A percentile compares a stretch with the other conserved stretches of the same genome.
phyloP scores from a whole-genome alignment of 2,113 vertebrate species.

The Noturus placidus region DNA sequence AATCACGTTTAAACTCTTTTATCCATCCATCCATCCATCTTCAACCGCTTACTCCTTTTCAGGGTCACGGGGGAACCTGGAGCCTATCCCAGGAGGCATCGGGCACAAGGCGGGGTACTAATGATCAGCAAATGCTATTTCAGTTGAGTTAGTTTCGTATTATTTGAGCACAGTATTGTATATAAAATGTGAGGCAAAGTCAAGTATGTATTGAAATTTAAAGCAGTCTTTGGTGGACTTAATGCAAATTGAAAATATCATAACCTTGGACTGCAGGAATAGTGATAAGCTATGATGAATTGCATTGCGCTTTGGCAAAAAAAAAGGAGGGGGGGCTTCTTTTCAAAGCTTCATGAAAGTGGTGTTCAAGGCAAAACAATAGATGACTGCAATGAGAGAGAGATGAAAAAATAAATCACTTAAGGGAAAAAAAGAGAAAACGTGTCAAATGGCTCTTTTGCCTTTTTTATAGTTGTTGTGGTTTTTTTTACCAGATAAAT shows the following conservation, averaged over 20 bases:
- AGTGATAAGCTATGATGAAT: constrained; percentile 49
- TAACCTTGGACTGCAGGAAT: constrained; percentile 38
- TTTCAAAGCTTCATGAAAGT: constrained; percentile 57
- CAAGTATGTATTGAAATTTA: constrained; percentile 14
- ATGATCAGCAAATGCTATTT: constrained; percentile 3
- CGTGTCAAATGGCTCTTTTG: constrained; percentile 34
- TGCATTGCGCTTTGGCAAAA: constrained; percentile 27
- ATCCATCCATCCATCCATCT: too few relatives aligned
- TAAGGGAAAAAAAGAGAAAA: neutral
- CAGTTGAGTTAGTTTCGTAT: constrained; percentile 9
- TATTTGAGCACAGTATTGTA: neutral
- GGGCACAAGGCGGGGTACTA: too few relatives aligned
- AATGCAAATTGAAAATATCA: constrained; percentile 32
- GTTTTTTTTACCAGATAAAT: constrained; percentile 49
- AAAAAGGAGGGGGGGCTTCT: constrained; percentile 49
- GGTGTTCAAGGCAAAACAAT: constrained; percentile 46
- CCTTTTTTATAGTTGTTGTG: constrained; percentile 29
- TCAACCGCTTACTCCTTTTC: too few relatives aligned
- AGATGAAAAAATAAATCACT: constrained; percentile 28
- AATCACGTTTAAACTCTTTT: neutral
- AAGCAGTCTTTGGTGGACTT: constrained; percentile 30
- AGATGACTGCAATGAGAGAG: constrained; percentile 31
- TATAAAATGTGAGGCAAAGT: constrained; percentile 37
- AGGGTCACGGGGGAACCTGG: too few relatives aligned
- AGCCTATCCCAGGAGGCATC: too few relatives aligned